phyloP scores from a whole-genome alignment of 2,797 vertebrate species.

The Rhinogobio ventralis region DNA sequence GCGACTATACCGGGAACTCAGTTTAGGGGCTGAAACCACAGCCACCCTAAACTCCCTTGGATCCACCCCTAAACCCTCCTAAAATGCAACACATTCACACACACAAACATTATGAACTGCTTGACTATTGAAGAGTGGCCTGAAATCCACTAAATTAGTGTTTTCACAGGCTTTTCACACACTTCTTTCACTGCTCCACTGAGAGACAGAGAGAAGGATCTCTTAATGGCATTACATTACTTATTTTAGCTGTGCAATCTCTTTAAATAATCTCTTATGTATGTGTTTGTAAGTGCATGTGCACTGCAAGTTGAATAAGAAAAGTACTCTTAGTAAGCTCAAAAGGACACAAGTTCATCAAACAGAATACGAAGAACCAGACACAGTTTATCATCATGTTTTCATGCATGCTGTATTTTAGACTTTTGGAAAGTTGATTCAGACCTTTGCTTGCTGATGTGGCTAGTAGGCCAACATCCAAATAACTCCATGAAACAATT shows the following conservation, averaged over 20 bases:
- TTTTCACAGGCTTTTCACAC: conserved; percentile 8
- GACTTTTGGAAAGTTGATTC: conserved; percentile 45
- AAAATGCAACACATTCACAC: conserved; percentile 1
- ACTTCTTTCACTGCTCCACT: not conserved
- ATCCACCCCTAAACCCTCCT: conserved; percentile 28
- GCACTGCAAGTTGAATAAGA: conserved; percentile 19
- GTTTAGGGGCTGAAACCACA: conserved; percentile 49
- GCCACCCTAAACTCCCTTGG: conserved; percentile 35
- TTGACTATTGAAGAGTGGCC: not conserved
- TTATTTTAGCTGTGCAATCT: conserved; percentile 8
- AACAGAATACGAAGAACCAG: conserved; percentile 52
- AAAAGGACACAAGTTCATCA: conserved; percentile 42
- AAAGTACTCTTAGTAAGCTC: conserved; percentile 25
- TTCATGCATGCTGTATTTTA: conserved; percentile 12
- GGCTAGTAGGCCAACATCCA: conserved; percentile 47
- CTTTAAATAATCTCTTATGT: conserved; percentile 25
- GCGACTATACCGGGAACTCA: conserved; percentile 51
- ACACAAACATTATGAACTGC: not conserved
- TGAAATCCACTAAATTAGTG: conserved; percentile 2
- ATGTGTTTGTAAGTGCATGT: conserved; percentile 1
- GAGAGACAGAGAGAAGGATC: conserved; percentile 26
- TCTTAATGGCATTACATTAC: conserved; percentile 21
- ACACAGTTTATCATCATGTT: conserved; percentile 32
- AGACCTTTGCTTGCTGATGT: conserved; percentile 54
- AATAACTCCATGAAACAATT: conserved; percentile 24